Base-by-base conservation (phyloP, 2,888 invertebrate species). In the Heliconius sara region DNA sequence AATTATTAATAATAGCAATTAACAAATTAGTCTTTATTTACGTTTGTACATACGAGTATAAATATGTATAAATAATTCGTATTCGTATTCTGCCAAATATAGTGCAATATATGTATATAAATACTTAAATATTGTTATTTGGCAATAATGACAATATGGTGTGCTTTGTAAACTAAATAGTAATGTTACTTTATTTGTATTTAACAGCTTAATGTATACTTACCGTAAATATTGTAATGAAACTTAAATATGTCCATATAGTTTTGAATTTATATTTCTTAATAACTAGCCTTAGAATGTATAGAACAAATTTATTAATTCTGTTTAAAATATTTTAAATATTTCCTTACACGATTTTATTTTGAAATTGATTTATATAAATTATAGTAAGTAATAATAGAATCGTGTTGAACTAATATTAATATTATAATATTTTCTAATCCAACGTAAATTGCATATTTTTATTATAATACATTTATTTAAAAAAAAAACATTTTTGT, bases 131-230 rank as follows among this genome's bases (percentile, higher is more conserved):
- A 52, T 52, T 77, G 52, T 66, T 63, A 73, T 83, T 78, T 88
- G 88, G 89, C 88, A 92, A 91, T 89, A 91, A 91, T 89, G 94
- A 93, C 93, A 94, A 94, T 93, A 93, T 89, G 87, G 87, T 85
- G 92, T 93, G 93, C 92, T 94, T 93, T 93, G 90, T 91, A 91
- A 86, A 85, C 88, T 89, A 89, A 88, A 82, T 73, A 83, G 85
- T 68, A 75, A 80, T 76, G 39, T 39, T 74, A 77, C 4, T 30
- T 30, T 70, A 74, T 63, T 77, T 68, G 63, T 78, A 70, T 66
- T 52, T 25, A 30, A 77, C 75, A 80, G 77, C 66, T 74, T 73
- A 16, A 73, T 60, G 73, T 73, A 73, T 60, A 73, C 73, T 60
- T 73, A 73, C 34, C n/a, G 39, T 57, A 13, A 79, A 70, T 68